phyloP scores from a whole-genome alignment of 2,797 vertebrate species.

The Vultur gryphus region DNA sequence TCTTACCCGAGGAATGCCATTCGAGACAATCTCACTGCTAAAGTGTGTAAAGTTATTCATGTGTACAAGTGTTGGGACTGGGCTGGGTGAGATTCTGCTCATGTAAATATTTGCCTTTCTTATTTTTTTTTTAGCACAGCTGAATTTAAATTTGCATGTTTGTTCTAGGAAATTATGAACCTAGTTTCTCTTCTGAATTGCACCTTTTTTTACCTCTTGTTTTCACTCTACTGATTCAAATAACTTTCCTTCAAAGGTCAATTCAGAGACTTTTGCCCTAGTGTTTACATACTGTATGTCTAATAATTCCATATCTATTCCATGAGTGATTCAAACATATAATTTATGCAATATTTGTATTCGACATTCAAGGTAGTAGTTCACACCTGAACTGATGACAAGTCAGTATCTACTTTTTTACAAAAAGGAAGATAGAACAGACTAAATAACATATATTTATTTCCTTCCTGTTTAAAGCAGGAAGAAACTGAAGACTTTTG shows the following conservation, averaged over 20 bases:
- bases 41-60: not conserved
- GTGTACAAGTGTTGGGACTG: not conserved
- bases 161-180: not conserved
- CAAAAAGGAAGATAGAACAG: not conserved
- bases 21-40: not conserved
- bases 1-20: not conserved
- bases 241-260: constrained; percentile 23
- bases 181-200: not conserved
- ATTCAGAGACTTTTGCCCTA: constrained; percentile 26
- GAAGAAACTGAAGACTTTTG: not conserved
- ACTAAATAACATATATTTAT: not conserved
- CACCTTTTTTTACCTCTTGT: not conserved
- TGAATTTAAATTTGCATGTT: constrained; percentile 13
- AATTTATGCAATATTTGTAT: constrained; percentile 43
- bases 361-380: not conserved
- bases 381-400: not conserved
- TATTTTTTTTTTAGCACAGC: not conserved
- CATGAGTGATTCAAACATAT: not conserved
- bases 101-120: not conserved
- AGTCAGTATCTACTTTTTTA: not conserved
- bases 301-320: constrained; percentile 58
- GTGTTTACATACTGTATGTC: not conserved
- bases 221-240: constrained; percentile 24
- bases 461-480: not conserved
- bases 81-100: not conserved